These are phyloP conservation scores for Gavia stellata DNA, from an alignment of 2,113 vertebrate genomes.

Conservation along the genomic window DNA sequence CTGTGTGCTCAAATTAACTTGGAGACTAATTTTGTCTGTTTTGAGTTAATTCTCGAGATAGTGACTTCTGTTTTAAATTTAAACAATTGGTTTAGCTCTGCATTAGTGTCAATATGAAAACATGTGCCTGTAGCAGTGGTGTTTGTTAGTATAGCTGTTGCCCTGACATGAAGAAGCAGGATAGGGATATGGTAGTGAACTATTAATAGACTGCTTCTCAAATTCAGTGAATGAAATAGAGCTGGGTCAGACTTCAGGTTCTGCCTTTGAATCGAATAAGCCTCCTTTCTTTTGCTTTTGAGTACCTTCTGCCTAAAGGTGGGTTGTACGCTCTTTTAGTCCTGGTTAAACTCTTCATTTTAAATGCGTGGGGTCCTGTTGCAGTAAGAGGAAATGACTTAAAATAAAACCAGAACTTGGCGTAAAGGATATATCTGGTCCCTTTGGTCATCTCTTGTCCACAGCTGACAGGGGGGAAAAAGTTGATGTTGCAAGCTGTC, in stretches of 20 bases:
- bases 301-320: not conserved
- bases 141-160: not conserved
- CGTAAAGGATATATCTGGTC: not conserved
- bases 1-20: not conserved
- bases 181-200: not conserved
- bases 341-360: not conserved
- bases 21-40: not conserved
- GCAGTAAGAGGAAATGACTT: not conserved
- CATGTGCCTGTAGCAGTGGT: not conserved
- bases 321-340: not conserved
- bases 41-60: not conserved
- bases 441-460: not conserved
- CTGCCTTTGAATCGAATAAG: not conserved
- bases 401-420: not conserved
- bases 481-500: not conserved
- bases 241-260: not conserved
- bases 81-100: not conserved
- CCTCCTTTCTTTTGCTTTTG: not conserved
- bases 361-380: not conserved
- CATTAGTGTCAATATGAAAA: not conserved
- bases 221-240: conserved; percentile 28
- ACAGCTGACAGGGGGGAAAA: not conserved
- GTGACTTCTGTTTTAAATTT: not conserved
- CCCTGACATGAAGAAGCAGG: not conserved
- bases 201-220: conserved; percentile 50